A percentile compares a stretch with the other conserved stretches of the same genome.
Evolutionary conservation across 2,888 invertebrate genomes (phyloP).

Genomic region (Polydesmus complanatus): DNA sequence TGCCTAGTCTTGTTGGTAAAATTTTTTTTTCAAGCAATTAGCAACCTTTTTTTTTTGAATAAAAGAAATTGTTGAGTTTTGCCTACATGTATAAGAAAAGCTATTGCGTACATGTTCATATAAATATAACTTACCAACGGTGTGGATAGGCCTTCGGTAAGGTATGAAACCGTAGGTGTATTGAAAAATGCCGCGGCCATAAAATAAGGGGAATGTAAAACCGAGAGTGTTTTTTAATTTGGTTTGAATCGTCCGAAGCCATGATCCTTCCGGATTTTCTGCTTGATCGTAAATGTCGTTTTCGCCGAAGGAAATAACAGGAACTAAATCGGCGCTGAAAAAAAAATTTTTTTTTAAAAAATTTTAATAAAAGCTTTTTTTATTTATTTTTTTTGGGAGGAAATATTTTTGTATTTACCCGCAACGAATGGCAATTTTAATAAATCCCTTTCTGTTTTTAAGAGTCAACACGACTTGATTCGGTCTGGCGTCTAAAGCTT

Average conservation of each 20-base stretch:
- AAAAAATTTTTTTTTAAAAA: too few species aligned
- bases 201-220: not conserved
- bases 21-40: too few species aligned
- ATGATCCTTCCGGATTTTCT: not conserved
- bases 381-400: too few species aligned
- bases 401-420: too few species aligned
- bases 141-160: not conserved
- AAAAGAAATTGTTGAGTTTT: too few species aligned
- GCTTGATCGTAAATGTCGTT: not conserved
- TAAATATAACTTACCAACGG: not conserved
- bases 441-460: conserved; percentile 62
- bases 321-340: not conserved
- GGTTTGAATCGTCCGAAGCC: not conserved
- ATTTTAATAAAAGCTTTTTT: too few species aligned
- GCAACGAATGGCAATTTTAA: conserved; percentile 53
- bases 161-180: not conserved
- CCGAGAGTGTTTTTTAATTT: not conserved
- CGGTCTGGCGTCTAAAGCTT: conserved; percentile 68
- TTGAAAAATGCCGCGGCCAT: not conserved
- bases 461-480: conserved; percentile 56
- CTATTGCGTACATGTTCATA: too few species aligned
- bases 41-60: too few species aligned
- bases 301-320: not conserved
- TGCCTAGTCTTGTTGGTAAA: too few species aligned
- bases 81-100: too few species aligned